Percentiles rank a stretch among this genome's conserved stretches.
Conservation (phyloP, 2,797 vertebrate species). For the Toxotes lorentzi region DNA sequence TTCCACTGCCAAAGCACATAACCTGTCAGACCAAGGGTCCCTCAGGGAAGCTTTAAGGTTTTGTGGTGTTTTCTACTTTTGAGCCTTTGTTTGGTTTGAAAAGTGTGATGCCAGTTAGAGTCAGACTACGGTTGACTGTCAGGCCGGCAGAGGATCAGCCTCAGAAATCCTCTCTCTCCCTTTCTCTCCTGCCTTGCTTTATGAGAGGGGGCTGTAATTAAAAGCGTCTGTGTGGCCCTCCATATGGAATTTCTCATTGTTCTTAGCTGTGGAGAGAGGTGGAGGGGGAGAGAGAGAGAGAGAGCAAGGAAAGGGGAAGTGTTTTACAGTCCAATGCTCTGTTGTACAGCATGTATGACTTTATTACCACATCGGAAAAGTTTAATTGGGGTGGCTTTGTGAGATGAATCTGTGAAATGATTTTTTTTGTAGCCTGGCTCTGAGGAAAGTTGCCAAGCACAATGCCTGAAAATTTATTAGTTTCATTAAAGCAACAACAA, state of each 20-base stretch:
- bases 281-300: conserved; percentile 35
- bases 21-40: conserved; percentile 54
- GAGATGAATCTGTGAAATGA: conserved; percentile 46
- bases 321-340: conserved; percentile 57
- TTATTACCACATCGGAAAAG: conserved; percentile 69
- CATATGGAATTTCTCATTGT: conserved; percentile 81
- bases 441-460: conserved; percentile 17
- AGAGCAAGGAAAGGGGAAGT: conserved; percentile 43
- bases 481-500: conserved; percentile 32
- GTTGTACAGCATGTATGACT: conserved; percentile 68
- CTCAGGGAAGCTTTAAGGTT: conserved; percentile 51
- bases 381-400: conserved; percentile 37
- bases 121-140: conserved; percentile 26
- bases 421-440: conserved; percentile 32
- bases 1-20: conserved; percentile 63
- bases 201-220: conserved; percentile 79
- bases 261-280: conserved; percentile 52
- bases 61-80: conserved; percentile 61
- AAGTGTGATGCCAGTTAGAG: conserved; percentile 46
- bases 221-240: conserved; percentile 83
- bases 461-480: conserved; percentile 12
- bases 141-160: conserved; percentile 46
- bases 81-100: conserved; percentile 61
- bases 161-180: conserved; percentile 54
- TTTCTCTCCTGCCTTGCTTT: conserved; percentile 59